phyloP scores from a whole-genome alignment of 2,797 vertebrate genomes.

The Gymnodraco acuticeps region DNA sequence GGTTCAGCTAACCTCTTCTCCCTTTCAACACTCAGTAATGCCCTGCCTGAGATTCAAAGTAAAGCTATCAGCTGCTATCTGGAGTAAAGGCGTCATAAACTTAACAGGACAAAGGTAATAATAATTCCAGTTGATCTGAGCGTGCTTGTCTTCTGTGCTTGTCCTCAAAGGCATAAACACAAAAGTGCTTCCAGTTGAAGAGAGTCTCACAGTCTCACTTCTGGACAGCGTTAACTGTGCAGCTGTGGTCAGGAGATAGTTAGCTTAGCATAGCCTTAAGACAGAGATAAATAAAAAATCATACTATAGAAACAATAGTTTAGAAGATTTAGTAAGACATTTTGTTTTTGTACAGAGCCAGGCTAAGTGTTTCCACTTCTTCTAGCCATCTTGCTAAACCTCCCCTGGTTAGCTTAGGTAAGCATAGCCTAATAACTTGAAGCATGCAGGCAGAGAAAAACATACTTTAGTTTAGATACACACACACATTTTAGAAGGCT shows the following conservation, averaged over 20 bases:
- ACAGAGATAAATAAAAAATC: background rate
- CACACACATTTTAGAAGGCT: too few species aligned
- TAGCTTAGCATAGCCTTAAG: background rate
- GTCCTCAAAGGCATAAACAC: background rate
- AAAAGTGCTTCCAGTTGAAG: background rate
- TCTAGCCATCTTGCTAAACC: background rate
- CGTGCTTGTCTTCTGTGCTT: background rate
- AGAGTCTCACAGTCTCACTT: too few species aligned
- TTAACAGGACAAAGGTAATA: constrained; percentile 28
- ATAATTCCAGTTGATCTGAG: constrained; percentile 1
- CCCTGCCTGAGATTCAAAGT: background rate
- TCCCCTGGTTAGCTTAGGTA: too few species aligned
- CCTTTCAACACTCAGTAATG: constrained; percentile 12
- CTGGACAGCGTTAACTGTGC: background rate
- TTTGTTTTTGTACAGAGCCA: background rate
- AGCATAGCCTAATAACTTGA: too few species aligned
- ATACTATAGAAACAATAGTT: too few species aligned
- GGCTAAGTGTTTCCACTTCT: background rate
- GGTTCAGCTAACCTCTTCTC: constrained; percentile 33
- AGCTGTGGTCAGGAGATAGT: background rate
- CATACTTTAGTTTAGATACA: too few species aligned
- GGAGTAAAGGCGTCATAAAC: constrained; percentile 19
- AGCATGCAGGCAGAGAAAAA: too few species aligned
- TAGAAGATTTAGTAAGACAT: too few species aligned
- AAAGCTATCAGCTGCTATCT: constrained; percentile 44